phyloP scores from a whole-genome alignment of 1,140 invertebrate genomes.

The Patella vulgata region DNA sequence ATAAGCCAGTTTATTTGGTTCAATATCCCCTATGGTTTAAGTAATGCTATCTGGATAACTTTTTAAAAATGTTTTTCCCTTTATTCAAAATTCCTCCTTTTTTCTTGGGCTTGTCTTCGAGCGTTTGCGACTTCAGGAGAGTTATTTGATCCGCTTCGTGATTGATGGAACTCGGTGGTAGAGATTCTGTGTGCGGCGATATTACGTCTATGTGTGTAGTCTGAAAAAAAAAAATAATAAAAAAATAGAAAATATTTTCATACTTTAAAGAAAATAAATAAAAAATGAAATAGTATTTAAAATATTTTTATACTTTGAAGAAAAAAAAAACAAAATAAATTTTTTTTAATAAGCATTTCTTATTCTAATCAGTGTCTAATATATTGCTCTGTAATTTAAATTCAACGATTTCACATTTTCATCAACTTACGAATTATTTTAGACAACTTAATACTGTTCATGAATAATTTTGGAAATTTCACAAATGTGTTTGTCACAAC shows the following conservation, averaged over 20 bases:
- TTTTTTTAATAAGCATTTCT: too few relatives aligned
- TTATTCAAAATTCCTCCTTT: slow-evolving; percentile 57
- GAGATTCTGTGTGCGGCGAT: slow-evolving; percentile 20
- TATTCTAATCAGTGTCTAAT: too few relatives aligned
- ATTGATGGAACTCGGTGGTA: slow-evolving; percentile 25
- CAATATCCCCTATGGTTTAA: too few relatives aligned
- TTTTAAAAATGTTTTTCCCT: slow-evolving; percentile 62
- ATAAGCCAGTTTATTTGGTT: too few relatives aligned
- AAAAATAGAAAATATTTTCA: slow-evolving; percentile 11
- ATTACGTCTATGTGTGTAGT: slow-evolving; percentile 26
- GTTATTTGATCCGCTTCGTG: slow-evolving; percentile 20
- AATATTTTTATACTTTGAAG: too few relatives aligned
- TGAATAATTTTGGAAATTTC: too few relatives aligned
- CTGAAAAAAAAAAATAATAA: slow-evolving; percentile 14
- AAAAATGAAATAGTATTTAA: neutral
- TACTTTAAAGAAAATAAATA: neutral
- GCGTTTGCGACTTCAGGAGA: slow-evolving; percentile 10
- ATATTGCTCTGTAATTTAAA: too few relatives aligned
- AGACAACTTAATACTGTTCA: too few relatives aligned
- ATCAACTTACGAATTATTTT: too few relatives aligned
- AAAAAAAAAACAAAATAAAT: too few relatives aligned
- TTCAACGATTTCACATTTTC: too few relatives aligned
- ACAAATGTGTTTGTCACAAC: too few relatives aligned
- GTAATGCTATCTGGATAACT: slow-evolving; percentile 54
- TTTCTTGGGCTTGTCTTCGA: slow-evolving; percentile 54